Conservation (phyloP, 2,888 invertebrate genomes). For the Autographa gamma region DNA sequence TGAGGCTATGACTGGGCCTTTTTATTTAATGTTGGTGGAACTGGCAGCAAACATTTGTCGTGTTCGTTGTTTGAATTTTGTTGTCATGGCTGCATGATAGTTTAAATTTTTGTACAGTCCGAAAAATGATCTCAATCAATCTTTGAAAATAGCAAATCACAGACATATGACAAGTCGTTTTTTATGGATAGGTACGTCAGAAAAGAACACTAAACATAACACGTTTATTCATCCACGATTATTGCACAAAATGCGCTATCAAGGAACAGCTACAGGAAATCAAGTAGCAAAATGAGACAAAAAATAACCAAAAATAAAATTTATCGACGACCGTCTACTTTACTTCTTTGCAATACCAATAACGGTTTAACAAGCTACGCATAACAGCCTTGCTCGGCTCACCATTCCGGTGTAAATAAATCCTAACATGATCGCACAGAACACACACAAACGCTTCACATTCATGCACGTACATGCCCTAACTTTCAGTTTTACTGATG, state of each 20-base stretch:
- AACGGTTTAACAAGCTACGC: neutral
- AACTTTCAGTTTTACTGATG: constrained; percentile 66
- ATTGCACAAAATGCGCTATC: too few species aligned
- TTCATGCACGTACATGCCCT: constrained; percentile 46
- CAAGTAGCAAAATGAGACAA: too few species aligned
- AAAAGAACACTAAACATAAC: too few species aligned
- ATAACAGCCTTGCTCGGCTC: neutral
- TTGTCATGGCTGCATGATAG: too few species aligned
- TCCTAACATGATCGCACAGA: constrained; percentile 30
- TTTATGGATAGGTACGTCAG: too few species aligned
- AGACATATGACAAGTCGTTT: too few species aligned
- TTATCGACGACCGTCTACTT: neutral
- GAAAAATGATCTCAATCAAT: too few species aligned
- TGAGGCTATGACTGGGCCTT: neutral
- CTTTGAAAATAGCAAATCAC: too few species aligned
- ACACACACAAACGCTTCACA: constrained; percentile 51
- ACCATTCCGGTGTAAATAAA: constrained; percentile 41
- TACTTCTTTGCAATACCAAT: neutral
- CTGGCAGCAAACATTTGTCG: neutral
- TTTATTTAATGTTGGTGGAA: neutral
- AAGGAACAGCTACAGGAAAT: too few species aligned
- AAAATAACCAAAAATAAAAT: too few species aligned
- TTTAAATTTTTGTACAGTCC: neutral
- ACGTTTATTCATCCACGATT: too few species aligned
- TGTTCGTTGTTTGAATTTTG: neutral